These are phyloP conservation scores for Macroramphosus scolopax DNA, from an alignment of 2,797 vertebrate genomes.

Conservation along the genomic window DNA sequence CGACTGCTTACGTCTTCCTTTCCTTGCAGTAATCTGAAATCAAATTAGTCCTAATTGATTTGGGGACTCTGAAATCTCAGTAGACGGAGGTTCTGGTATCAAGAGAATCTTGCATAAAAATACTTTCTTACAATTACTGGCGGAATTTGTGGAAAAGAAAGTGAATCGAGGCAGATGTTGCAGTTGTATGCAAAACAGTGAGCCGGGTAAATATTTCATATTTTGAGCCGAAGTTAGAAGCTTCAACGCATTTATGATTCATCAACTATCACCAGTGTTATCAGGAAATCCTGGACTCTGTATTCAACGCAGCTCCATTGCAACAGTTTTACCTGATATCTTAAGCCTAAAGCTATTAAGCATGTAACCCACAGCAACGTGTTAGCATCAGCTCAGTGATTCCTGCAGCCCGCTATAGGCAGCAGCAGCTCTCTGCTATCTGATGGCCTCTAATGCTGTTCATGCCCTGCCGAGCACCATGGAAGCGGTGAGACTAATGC, in stretches of 20 bases:
- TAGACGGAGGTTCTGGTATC: neutral
- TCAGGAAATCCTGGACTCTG: slow-evolving; percentile 11
- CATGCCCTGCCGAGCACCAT: slow-evolving; percentile 58
- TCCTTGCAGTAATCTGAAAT: no score
- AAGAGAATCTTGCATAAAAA: neutral
- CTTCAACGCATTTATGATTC: neutral
- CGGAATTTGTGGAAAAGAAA: neutral
- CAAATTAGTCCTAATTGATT: no score
- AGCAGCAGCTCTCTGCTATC: slow-evolving; percentile 49
- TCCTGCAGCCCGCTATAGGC: slow-evolving; percentile 37
- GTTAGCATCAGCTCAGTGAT: slow-evolving; percentile 52
- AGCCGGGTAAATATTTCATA: neutral
- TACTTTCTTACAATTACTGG: no score
- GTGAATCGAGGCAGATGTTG: neutral
- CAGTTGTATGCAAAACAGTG: no score
- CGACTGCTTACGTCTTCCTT: no score
- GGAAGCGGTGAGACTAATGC: slow-evolving; percentile 57
- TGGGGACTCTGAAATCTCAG: slow-evolving; percentile 27
- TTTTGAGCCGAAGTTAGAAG: slow-evolving; percentile 4
- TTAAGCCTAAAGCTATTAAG: slow-evolving; percentile 49
- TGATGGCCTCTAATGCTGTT: slow-evolving; percentile 57
- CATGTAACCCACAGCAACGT: slow-evolving; percentile 41
- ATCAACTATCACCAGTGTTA: slow-evolving; percentile 1
- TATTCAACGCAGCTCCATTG: slow-evolving; percentile 17
- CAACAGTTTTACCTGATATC: slow-evolving; percentile 9